Evolutionary conservation across 2,113 vertebrate species (phyloP), one percentile per base, ranked within the genome.

Genomic region (Atrichornis clamosus): DNA sequence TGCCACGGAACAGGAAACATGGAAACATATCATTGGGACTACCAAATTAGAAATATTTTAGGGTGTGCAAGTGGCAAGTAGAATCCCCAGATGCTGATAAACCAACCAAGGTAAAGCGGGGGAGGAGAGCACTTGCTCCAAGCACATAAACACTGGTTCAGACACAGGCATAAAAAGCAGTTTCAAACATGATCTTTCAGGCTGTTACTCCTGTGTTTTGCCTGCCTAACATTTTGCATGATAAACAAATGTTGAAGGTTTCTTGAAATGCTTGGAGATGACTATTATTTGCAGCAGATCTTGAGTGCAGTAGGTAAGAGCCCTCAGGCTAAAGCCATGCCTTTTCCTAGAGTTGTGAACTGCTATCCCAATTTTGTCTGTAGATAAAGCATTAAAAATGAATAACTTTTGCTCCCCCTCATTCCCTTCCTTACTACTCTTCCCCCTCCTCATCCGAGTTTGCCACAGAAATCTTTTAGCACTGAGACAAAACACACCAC

Each of bases 331-430:
- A 93, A 89, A 95, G 65, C 67, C 70, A 17, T 58, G 74, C 28
- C 81, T 93, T 75, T 89, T 82, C 44, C 78, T 53, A 64, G 65
- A 63, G 46, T 64, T 84, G 23, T 0, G 1, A 95, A 75, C 75
- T 75, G 49, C 55, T 73, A 88, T 95, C 95, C 79, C 67, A 30
- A 87, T 88, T 96, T 97, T 95, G 86, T 96, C 52, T 76, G 63
- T 24, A 95, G 53, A 62, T 68, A 76, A 89, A 50, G 33, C 50
- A 82, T 69, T 87, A 82, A 93, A 95, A 87, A 82, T 52, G 0
- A 92, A 63, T 81, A 75, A 59, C 15, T 4, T 91, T 73, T 76
- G 17, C 35, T 89, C 13, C 44, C 28, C 11, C 23, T 50, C 27
- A 50, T 65, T 50, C 30, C 18, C 19, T 89, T 30, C 35, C 32